A percentile compares a stretch with the other conserved stretches of the same genome.
Conservation (phyloP, 2,888 invertebrate species). For the Caenorhabditis wallacei region DNA sequence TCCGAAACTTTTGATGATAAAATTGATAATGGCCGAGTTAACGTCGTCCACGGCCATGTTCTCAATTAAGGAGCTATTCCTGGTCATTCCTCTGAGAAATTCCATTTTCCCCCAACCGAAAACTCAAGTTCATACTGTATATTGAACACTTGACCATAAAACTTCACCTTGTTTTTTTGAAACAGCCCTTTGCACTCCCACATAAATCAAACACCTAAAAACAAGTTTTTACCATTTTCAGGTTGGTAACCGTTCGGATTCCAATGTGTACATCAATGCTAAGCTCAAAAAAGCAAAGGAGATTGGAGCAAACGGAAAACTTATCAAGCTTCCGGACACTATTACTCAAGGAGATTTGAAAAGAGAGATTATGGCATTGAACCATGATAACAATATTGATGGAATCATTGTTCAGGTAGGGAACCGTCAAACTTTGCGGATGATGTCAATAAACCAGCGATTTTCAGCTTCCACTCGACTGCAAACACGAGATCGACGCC, state of each 20-base stretch:
- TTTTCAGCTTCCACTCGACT: conserved; percentile 89
- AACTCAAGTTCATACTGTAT: too few species aligned
- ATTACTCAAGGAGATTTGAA: conserved; percentile 88
- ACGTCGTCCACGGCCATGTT: too few species aligned
- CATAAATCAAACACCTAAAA: too few species aligned
- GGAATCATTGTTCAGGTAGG: conserved; percentile 83
- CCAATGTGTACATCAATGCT: conserved; percentile 97
- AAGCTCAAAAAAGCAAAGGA: conserved; percentile 94
- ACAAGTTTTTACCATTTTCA: too few species aligned
- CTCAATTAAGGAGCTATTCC: too few species aligned
- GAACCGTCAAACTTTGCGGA: background rate
- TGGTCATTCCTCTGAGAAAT: too few species aligned
- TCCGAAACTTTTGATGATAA: too few species aligned
- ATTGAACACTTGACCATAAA: too few species aligned
- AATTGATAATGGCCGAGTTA: too few species aligned
- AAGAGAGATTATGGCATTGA: conserved; percentile 88
- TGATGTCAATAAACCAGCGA: background rate
- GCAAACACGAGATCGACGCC: conserved; percentile 90
- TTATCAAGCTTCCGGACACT: conserved; percentile 89
- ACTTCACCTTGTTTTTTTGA: too few species aligned
- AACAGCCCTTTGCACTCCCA: conserved; percentile 11
- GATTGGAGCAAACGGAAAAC: conserved; percentile 88
- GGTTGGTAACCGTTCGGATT: conserved; percentile 96
- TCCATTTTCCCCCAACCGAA: too few species aligned
- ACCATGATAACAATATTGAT: conserved; percentile 89